These are phyloP conservation scores for Phrixothrix hirtus DNA, from an alignment of 2,888 invertebrate species.

Conservation along the genomic window DNA sequence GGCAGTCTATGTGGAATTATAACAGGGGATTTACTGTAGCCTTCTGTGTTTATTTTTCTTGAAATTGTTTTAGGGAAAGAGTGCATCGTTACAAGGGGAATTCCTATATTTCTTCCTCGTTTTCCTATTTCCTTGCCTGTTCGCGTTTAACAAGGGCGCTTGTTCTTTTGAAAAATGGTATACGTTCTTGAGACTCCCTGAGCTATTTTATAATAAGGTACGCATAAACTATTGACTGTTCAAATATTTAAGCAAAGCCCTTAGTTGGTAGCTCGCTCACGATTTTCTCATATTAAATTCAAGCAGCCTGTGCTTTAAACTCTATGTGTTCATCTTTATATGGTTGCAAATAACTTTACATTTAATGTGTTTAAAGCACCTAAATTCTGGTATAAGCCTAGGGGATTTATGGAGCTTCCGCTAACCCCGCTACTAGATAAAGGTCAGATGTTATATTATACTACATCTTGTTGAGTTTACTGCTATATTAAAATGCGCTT, in stretches of 20 bases:
- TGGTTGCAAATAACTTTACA: slow-evolving; percentile 29
- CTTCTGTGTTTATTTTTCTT: too few relatives aligned
- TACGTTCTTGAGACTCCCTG: neutral
- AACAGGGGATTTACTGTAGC: too few relatives aligned
- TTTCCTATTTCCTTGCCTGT: neutral
- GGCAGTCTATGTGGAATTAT: too few relatives aligned
- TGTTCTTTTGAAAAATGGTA: neutral
- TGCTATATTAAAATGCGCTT: slow-evolving; percentile 24
- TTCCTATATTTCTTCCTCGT: neutral
- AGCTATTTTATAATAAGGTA: neutral
- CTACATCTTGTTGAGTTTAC: slow-evolving; percentile 16
- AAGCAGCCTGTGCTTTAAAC: neutral
- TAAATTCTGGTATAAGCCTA: slow-evolving; percentile 30
- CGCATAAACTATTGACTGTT: neutral
- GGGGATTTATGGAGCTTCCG: slow-evolving; percentile 29
- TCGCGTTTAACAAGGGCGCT: neutral
- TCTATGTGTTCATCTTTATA: slow-evolving; percentile 18
- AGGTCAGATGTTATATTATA: slow-evolving; percentile 30
- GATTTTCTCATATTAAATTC: neutral
- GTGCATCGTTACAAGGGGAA: too few relatives aligned
- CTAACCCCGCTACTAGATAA: slow-evolving; percentile 27
- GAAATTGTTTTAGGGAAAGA: too few relatives aligned
- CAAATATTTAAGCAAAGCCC: neutral
- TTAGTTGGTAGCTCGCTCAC: neutral
- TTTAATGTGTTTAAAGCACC: slow-evolving; percentile 32